phyloP scores from a whole-genome alignment of 2,113 vertebrate genomes.

The Corythaixoides concolor region DNA sequence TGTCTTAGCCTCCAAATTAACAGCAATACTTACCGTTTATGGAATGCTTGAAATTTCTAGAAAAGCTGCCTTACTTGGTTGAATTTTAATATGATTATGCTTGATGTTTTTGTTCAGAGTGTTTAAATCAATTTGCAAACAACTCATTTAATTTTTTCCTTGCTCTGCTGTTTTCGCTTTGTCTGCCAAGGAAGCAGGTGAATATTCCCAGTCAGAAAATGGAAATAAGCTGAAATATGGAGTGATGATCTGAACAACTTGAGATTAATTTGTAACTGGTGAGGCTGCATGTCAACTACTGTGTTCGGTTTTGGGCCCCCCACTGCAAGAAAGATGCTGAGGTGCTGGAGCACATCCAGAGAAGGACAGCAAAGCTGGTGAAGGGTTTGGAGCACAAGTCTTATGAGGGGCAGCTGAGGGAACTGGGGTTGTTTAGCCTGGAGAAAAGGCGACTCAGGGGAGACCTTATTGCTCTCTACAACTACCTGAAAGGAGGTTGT shows the following conservation, averaged over 20 bases:
- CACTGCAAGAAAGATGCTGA: no score
- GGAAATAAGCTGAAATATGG: not conserved
- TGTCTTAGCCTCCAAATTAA: not conserved
- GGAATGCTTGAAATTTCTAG: not conserved
- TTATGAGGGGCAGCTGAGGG: no score
- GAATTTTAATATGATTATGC: not conserved
- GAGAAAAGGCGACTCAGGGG: no score
- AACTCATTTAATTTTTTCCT: not conserved
- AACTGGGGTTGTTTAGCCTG: no score
- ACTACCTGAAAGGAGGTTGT: no score
- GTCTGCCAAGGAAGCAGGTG: not conserved
- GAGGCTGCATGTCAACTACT: no score
- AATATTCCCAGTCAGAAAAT: not conserved
- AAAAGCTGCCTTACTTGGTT: not conserved
- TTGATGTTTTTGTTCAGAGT: not conserved
- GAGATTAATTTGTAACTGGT: not conserved
- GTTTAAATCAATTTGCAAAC: not conserved
- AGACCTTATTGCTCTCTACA: no score
- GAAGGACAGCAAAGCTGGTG: no score
- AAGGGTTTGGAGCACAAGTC: no score
- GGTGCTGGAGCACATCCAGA: no score
- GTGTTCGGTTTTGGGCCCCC: no score
- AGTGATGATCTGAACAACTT: not conserved
- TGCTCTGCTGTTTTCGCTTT: not conserved
- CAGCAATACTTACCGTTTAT: constrained; percentile 18